Evolutionary conservation across 1,140 invertebrate genomes (phyloP), one percentile per base, ranked within the genome.

Genomic region (Monochamus saltuarius): DNA sequence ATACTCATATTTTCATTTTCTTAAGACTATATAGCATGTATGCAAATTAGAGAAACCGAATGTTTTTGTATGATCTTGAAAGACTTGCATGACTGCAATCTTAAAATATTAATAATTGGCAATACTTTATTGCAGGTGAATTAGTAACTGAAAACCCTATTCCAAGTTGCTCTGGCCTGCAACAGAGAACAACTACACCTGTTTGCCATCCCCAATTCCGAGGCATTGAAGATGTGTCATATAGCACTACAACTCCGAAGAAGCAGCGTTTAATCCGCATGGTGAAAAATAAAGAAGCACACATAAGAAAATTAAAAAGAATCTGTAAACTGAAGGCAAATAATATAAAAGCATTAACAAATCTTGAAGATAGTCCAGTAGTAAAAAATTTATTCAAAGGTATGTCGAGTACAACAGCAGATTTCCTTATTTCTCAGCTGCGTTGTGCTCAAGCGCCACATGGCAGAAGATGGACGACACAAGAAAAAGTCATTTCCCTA

Each of bases 401-500:
- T 42, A 14, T 42, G 40, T 16, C 40, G 16, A 14, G n/a, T 14
- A 42, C 40, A 42, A 42, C 40, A 42, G 40, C 40, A 42, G 16
- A 42, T 16, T 42, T 42, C 16, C 16, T 42, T 14, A 42, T 42
- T 42, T 42, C 40, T 14, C 40, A 42, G 16, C 16, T 42, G 40
- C n/a, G 16, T 14, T 42, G 40, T 42, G 40, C 40, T 42, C n/a
- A 10, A 42, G n/a, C 40, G 7, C 40, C 40, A 13, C 40, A 42
- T 14, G 52, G 52, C 36, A 39, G 37, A 40, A 39, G 37, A 54
- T 39, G 52, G 52, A 40, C 52, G n/a, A 11, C 40, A 19, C 13
- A 54, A 14, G 52, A 54, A 10, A 54, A 54, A 54, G 39, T 54
- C 19, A n/a, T 54, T 16, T 14, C 52, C 13, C n/a, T 54, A 40